Evolutionary conservation across 2,797 vertebrate species (phyloP), one percentile per base, ranked within the genome.

Genomic region (Sebastes wilsoni): DNA sequence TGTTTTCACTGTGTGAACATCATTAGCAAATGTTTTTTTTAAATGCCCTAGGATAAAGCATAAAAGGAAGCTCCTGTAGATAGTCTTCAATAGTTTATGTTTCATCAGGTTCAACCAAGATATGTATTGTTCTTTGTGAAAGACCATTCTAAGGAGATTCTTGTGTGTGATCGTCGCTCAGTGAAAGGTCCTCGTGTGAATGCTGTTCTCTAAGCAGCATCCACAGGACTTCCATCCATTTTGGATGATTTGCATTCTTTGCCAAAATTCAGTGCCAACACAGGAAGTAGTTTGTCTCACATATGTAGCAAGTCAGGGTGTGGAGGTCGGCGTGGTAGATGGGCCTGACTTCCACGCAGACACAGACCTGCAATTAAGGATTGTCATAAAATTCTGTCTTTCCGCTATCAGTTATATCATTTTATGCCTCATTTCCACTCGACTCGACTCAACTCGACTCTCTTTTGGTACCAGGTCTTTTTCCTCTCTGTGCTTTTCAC

Each of bases 1-100:
- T 87, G 79, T 89, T 88, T 90, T 88, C 71, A 81, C 76, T 86
- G 42, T 83, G 66, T 79, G 68, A 86, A 80, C 82, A 76, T 79
- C 75, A 87, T 89, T 76, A 84, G 84, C 32, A 87, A 89, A 87
- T 76, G 68, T 16, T 6, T 6, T 77, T 71, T 79, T 34, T 28
- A 56, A 32, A 27, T 60, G 34, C 49, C 59, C 3, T 23, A 13
- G 13, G 32, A 62, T 70, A 34, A 65, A 56, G 7, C 28, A 42
- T 36, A 20, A 70, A 52, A 52, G 6, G 4, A 34, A 58, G 9
- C 8, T 68, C 7, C 2, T 23, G 34, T 27, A 18, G 32, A 34
- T 64, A 32, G 67, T 66, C 11, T 38, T 30, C 6, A n/a, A 1
- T 34, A n/a, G 12, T 11, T 58, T 5, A 34, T 69, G 16, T 20